Base-by-base conservation (phyloP, 2,888 invertebrate species). In the Netelia virgata region DNA sequence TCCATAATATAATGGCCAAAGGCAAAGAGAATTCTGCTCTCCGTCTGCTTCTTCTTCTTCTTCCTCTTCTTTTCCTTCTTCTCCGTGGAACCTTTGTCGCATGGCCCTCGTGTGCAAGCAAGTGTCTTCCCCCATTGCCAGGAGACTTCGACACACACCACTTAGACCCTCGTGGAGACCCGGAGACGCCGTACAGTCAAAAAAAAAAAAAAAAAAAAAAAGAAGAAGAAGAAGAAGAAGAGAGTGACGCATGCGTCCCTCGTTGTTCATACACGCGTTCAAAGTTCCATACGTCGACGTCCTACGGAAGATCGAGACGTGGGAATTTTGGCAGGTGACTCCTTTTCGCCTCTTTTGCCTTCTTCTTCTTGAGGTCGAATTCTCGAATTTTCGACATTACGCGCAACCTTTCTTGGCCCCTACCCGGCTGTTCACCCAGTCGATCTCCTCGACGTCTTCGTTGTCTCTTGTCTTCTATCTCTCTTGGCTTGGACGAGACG, bases 291-390 rank as follows among this genome's bases (percentile, higher is more conserved):
- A 47, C 57, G 6, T 18, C 57, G 18, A 57, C 18, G 57, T 16
- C 16, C 2, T 14, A 14, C 1, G 18, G 16, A 57, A 74, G 69
- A 63, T 69, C 64, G 70, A 79, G 83, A 83, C 83, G 83, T 83
- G 83, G 83, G 83, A 83, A 83, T 83, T 83, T 83, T 83, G 79
- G 83, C 83, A 83, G 83, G 83, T 83, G 83, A 79, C 78, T 83
- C 70, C 69, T 83, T 69, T 47, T 64, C 53, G 78, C 64, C 53
- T 70, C 68, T 55, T 50, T 70, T 50, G 57, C 57, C 57, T 57
- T 47, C 57, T 57, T 47, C 47, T 78, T 43, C 78, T 79, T 64
- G 64, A 79, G 72, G 64, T 28, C 61, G 57, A 14, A n/a, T 28
- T 63, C 18, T 36, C 57, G 16, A 53, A 53, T 77, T 78, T 66